Base-by-base conservation (phyloP, 1,140 invertebrate genomes). In the Lepidotrigona ventralis region DNA sequence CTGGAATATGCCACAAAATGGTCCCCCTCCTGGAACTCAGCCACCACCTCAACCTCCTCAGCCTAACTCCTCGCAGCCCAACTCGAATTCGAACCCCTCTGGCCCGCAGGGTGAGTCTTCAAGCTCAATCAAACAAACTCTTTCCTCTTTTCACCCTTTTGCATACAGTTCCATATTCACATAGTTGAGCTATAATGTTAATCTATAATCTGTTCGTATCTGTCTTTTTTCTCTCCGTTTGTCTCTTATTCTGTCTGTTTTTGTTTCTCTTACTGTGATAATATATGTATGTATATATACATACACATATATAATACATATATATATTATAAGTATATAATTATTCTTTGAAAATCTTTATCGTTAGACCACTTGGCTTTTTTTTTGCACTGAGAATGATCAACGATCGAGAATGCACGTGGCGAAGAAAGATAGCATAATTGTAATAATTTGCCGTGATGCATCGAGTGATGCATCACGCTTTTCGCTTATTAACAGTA, bases 1-100 rank as follows among this genome's bases (percentile, higher is more conserved):
- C 89, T 94, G 95, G 95, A 95, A 95, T 90, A 95, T 95, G 94
- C 92, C 95, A 89, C 95, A 95, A 90, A 95, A 95, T 92, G 95
- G 95, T 83, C 95, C 95, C 75, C 94, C 94, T 86, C 93, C 94
- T 88, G 93, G 94, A 84, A 92, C 92, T 90, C 92, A 95, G 91
- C 92, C 93, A 90, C 93, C 93, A 90, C 93, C 93, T 87, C 91
- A 94, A 93, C 91, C 94, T 93, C 92, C 94, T 94, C 91, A 94
- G 94, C 91, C 94, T 91, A 94, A 94, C 91, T 92, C 94, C 94
- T 93, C 93, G 93, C 93, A 94, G 93, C 92, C 93, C 90, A 94
- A 94, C 93, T 93, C 93, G 92, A 94, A 94, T 93, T 93, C 93
- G 91, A 94, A 94, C 91, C 94, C 93, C 91, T 93, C 93, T 93